Evolutionary conservation across 2,797 vertebrate genomes (phyloP), one percentile per base, ranked within the genome.

Genomic region (Xenopus petersii): DNA sequence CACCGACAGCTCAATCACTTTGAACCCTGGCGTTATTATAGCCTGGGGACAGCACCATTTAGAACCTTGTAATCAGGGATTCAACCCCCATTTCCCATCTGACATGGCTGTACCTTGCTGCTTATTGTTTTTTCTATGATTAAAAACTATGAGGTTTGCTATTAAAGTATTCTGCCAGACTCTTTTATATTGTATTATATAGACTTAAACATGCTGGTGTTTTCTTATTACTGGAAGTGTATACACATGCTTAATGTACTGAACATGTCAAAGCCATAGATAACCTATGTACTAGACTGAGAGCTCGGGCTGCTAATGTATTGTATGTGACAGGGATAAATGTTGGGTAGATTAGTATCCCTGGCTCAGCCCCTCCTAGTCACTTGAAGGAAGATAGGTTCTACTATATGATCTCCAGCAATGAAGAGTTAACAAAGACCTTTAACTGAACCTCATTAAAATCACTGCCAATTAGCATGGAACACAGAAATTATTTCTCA

Each of bases 391-490:
- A 78, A 77, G 42, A 64, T n/a, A 59, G 42, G 42, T 17, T 3
- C 54, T 51, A 51, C 17, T 36, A 54, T 64, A 30, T 9, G 30
- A 47, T 73, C 55, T 78, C 47, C 30, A 73, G 33, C 62, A 54
- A 17, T 46, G 60, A 70, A 70, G 71, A 61, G 71, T 79, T 74
- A 79, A 74, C 36, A 42, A 60, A 70, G 67, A 79, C 71, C 67
- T 74, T 78, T 78, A 66, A 70, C 71, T 66, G 67, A 79, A 74
- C 71, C 77, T 74, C 67, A 79, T 79, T 74, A 79, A 79, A 79
- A 74, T 74, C 77, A 70, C 67, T 74, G 71, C 61, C 67, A 74
- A 79, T 79, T 79, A 79, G 67, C 54, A 54, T 30, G 46, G 71
- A 79, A 79, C 54, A 54, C 55, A 70, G 47, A 70, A 79, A 74